Conservation (phyloP, 2,113 vertebrate species). For the Chauna torquata region DNA sequence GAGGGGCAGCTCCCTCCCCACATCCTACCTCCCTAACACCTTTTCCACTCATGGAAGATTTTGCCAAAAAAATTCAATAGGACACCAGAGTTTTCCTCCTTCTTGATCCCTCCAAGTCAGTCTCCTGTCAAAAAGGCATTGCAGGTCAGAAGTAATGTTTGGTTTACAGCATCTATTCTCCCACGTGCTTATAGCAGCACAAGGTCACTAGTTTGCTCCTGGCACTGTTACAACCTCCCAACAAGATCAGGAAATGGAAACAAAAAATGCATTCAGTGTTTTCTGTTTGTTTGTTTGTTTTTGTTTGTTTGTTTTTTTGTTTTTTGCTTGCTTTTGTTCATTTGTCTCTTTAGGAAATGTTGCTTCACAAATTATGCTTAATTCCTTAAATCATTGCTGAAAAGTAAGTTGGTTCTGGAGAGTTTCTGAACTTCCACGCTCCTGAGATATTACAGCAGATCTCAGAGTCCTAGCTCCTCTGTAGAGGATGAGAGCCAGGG, state of each 20-base stretch:
- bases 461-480: background rate
- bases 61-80: background rate
- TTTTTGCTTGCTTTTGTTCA: background rate
- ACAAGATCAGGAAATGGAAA: background rate
- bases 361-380: background rate
- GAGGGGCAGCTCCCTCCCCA: background rate
- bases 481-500: background rate
- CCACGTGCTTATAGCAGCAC: background rate
- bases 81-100: background rate
- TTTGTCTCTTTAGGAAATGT: background rate
- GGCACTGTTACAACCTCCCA: background rate
- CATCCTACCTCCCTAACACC: background rate
- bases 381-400: background rate
- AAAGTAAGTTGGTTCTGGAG: background rate
- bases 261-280: background rate
- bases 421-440: background rate
- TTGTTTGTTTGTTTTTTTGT: background rate
- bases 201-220: background rate
- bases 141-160: background rate
- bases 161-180: background rate
- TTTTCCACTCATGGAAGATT: background rate
- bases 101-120: background rate
- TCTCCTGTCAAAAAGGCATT: background rate
- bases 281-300: background rate
- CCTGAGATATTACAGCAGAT: background rate